These are phyloP conservation scores for Drosophila tripunctata DNA, from an alignment of 2,888 invertebrate species.

Conservation along the genomic window DNA sequence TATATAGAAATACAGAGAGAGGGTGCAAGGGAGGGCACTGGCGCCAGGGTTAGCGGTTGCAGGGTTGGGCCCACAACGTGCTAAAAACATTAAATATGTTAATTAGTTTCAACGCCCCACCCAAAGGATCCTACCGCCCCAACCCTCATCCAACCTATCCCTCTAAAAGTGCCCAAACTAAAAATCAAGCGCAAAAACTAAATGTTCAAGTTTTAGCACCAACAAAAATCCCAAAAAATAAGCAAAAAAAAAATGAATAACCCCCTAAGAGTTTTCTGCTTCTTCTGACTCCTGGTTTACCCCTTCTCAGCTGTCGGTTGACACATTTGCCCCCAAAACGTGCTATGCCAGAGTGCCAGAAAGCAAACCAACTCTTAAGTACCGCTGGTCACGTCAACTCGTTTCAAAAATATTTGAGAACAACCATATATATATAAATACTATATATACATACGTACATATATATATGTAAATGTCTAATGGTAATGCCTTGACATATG, in stretches of 20 bases:
- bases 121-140: slow-evolving; percentile 1
- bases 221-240: slow-evolving; percentile 30
- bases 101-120: slow-evolving; percentile 81
- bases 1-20: slow-evolving; percentile 42
- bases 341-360: slow-evolving; percentile 27
- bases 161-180: background rate
- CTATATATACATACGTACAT: background rate
- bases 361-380: slow-evolving; percentile 54
- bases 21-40: slow-evolving; percentile 22
- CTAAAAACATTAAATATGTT: slow-evolving; percentile 84
- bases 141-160: background rate
- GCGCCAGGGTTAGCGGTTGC: slow-evolving; percentile 40
- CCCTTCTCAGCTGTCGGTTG: slow-evolving; percentile 38
- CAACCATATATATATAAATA: slow-evolving; percentile 1
- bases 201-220: slow-evolving; percentile 71
- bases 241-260: too few species aligned
- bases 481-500: slow-evolving; percentile 26
- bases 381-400: slow-evolving; percentile 68
- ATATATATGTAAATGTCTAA: background rate
- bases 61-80: slow-evolving; percentile 74
- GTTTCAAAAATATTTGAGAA: slow-evolving; percentile 9
- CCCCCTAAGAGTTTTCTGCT: background rate
- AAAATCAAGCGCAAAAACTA: slow-evolving; percentile 61
- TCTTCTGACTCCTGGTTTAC: background rate
- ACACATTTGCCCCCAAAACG: slow-evolving; percentile 54